A percentile compares a stretch with the other conserved stretches of the same genome.
Evolutionary conservation across 2,888 invertebrate species (phyloP).

Genomic region (Clistopyga incitator): DNA sequence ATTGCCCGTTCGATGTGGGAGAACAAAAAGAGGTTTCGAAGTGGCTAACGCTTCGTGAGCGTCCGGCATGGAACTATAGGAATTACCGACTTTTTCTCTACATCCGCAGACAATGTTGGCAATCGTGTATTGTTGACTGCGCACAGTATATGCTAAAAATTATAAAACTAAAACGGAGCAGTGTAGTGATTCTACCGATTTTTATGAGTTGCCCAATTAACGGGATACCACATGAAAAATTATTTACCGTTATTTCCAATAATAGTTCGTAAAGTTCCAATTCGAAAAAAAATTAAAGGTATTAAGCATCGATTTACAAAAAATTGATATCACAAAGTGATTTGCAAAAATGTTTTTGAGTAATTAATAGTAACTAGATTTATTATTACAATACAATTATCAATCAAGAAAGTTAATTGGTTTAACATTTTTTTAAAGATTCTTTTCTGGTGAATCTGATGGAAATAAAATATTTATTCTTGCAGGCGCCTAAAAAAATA

Average conservation of each 20-base stretch:
- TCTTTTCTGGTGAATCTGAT: no score
- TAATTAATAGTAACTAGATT: no score
- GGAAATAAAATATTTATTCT: no score
- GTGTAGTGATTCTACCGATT: neutral
- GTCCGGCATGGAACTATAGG: conserved; percentile 74
- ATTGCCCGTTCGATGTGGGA: conserved; percentile 71
- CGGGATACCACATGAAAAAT: neutral
- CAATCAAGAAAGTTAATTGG: no score
- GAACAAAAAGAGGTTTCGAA: conserved; percentile 74
- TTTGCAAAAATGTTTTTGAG: no score
- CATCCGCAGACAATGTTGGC: conserved; percentile 13
- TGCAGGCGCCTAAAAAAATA: no score
- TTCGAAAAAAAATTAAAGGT: no score
- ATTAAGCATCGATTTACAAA: no score
- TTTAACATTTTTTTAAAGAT: no score
- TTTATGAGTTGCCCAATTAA: conserved; percentile 5
- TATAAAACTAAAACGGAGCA: neutral
- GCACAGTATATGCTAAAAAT: neutral
- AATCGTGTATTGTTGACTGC: conserved; percentile 27
- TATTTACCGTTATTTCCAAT: neutral
- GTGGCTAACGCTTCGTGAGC: conserved; percentile 73
- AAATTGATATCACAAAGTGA: no score
- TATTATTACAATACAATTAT: no score
- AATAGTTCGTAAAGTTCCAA: no score
- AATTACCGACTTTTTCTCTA: conserved; percentile 73